A percentile compares a stretch with the other conserved stretches of the same genome.
Conservation (phyloP, 2,113 vertebrate genomes). For the Grallaria varia region DNA sequence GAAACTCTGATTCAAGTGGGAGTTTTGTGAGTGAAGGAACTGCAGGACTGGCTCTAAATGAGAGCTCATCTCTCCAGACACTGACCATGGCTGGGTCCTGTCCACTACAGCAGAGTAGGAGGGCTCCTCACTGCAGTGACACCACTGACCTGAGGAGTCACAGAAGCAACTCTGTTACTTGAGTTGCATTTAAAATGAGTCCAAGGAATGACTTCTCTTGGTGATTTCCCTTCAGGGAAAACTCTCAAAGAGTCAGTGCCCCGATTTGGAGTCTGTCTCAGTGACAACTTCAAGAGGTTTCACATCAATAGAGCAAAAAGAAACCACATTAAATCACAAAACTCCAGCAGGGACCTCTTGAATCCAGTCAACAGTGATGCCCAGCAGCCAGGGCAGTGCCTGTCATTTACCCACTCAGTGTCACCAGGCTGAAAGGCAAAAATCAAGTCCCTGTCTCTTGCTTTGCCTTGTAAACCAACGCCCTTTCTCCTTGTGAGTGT, state of each 20-base stretch:
- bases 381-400: not conserved
- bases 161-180: not conserved
- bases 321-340: not conserved
- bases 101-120: not conserved
- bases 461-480: not conserved
- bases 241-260: not conserved
- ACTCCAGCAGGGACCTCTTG: constrained; percentile 1
- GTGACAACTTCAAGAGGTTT: constrained; percentile 17
- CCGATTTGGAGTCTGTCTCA: not conserved
- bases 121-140: not conserved
- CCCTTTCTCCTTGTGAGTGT: not conserved
- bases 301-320: constrained; percentile 28
- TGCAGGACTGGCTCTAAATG: not conserved
- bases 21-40: not conserved
- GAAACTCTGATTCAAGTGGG: not conserved
- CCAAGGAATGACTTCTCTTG: not conserved
- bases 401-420: not conserved
- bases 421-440: not conserved
- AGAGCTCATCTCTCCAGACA: not conserved
- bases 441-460: not conserved
- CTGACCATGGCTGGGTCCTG: not conserved
- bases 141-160: not conserved
- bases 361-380: not conserved
- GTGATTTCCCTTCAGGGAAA: constrained; percentile 11
- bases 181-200: not conserved